A percentile compares a stretch with the other conserved stretches of the same genome.
Conservation (phyloP, 2,888 invertebrate genomes). For the Drosophila mimetica region DNA sequence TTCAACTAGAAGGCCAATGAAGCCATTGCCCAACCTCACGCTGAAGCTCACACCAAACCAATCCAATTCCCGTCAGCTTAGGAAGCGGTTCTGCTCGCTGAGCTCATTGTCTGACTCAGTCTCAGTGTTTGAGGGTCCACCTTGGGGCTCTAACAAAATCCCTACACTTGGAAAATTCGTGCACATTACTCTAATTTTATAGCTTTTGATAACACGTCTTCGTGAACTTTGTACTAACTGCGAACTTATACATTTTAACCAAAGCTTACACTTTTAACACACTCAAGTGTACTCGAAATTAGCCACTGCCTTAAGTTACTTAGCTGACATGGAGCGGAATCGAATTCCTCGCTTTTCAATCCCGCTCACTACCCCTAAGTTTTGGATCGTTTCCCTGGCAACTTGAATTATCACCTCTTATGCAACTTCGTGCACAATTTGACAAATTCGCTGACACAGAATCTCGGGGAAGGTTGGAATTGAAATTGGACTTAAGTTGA, state of each 20-base stretch:
- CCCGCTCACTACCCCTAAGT: neutral
- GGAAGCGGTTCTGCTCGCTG: constrained; percentile 25
- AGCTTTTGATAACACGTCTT: no score
- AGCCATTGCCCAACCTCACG: constrained; percentile 7
- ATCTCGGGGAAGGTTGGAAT: constrained; percentile 1
- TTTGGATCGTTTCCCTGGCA: constrained; percentile 16
- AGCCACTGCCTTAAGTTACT: no score
- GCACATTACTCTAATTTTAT: no score
- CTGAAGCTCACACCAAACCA: neutral
- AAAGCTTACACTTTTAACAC: no score
- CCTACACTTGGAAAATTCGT: no score
- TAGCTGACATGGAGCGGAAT: neutral
- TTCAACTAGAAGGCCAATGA: constrained; percentile 58
- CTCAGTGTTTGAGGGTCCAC: no score
- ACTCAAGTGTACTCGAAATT: no score
- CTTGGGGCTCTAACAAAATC: no score
- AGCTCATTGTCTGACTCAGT: constrained; percentile 2
- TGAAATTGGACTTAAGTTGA: neutral
- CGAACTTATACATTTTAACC: no score
- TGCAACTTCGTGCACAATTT: constrained; percentile 63
- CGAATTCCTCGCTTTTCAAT: neutral
- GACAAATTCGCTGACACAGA: constrained; percentile 48
- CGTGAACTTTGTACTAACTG: no score
- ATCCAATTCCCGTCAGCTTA: neutral
- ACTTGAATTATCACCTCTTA: constrained; percentile 28